phyloP scores from a whole-genome alignment of 2,113 vertebrate genomes.

The Terrapene triunguis region DNA sequence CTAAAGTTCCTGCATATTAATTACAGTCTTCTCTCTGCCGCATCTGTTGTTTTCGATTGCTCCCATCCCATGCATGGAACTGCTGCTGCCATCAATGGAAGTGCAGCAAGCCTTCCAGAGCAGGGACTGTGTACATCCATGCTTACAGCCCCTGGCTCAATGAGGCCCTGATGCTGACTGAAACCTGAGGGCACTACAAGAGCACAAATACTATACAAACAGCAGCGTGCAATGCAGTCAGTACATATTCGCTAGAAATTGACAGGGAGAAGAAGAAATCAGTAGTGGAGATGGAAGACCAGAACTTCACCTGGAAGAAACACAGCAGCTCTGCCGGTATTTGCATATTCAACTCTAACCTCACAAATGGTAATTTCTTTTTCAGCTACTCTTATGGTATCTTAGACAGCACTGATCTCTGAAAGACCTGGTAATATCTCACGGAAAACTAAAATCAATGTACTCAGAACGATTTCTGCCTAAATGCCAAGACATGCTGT shows the following conservation, averaged over 20 bases:
- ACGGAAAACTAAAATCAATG: background rate
- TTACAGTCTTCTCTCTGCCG: background rate
- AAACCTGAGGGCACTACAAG: background rate
- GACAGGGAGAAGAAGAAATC: background rate
- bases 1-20: background rate
- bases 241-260: background rate
- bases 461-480: background rate
- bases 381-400: background rate
- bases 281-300: fast-evolving
- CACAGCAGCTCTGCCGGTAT: background rate
- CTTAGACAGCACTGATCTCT: background rate
- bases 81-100: background rate
- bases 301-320: fast-evolving
- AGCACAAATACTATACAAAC: background rate
- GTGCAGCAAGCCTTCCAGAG: background rate
- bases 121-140: fast-evolving
- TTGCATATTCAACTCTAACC: background rate
- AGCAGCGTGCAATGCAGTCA: background rate
- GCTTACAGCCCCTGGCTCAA: background rate
- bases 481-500: background rate
- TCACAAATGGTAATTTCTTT: background rate
- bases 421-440: background rate
- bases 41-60: background rate
- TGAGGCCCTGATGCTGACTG: fast-evolving
- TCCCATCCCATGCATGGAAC: background rate